These are phyloP conservation scores for Canis aureus DNA, from an alignment of 2,113 vertebrate species.

Conservation along the genomic window DNA sequence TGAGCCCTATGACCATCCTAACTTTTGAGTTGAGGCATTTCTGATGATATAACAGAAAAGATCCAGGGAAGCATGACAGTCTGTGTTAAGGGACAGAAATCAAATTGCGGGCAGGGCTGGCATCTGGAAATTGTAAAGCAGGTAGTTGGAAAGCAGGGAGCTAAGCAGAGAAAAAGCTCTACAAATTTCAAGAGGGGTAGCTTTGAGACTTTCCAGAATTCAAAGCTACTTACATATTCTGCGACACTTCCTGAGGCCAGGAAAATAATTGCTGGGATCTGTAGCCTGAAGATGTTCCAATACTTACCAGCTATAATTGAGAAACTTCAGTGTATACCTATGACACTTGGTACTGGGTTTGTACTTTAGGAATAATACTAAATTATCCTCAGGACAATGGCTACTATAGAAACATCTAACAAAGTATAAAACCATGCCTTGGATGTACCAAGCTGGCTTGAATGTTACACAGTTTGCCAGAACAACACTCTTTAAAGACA, in stretches of 20 bases:
- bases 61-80: not conserved
- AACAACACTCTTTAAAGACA: not conserved
- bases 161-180: not conserved
- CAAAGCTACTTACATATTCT: not conserved
- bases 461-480: not conserved
- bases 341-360: not conserved
- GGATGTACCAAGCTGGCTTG: not conserved
- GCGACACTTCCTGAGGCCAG: not conserved
- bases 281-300: not conserved
- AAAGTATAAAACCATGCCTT: not conserved
- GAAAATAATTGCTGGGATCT: not conserved
- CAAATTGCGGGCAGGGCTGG: not conserved
- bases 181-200: not conserved
- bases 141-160: not conserved
- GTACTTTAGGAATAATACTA: not conserved
- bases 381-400: not conserved
- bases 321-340: not conserved
- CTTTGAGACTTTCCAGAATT: not conserved
- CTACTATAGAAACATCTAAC: not conserved
- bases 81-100: not conserved
- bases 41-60: not conserved
- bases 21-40: not conserved
- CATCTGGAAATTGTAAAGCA: not conserved
- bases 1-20: not conserved
- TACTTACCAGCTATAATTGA: not conserved